A percentile compares a stretch with the other conserved stretches of the same genome.
phyloP scores from a whole-genome alignment of 2,888 invertebrate species.

The Tigriopus californicus region DNA sequence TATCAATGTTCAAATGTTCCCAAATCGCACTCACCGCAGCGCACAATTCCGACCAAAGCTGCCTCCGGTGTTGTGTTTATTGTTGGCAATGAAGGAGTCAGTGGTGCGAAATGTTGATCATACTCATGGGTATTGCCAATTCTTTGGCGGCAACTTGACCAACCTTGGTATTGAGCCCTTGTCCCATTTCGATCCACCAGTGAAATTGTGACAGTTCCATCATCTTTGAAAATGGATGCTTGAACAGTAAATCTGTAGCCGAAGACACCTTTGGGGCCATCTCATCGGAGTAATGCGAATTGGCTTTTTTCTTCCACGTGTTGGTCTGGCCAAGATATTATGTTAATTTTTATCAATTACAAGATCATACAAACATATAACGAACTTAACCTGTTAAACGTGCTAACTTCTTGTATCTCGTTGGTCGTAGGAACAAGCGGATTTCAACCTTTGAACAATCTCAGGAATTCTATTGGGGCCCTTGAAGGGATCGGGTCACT shows the following conservation, averaged over 20 bases:
- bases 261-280: conserved; percentile 34
- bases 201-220: conserved; percentile 42
- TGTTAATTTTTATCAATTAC: neutral
- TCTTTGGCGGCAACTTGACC: conserved; percentile 53
- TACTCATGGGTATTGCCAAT: conserved; percentile 46
- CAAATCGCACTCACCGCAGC: conserved; percentile 23
- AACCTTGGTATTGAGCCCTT: conserved; percentile 57
- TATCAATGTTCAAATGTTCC: too few species aligned
- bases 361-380: too few species aligned
- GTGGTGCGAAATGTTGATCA: conserved; percentile 44
- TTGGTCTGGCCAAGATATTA: conserved; percentile 35
- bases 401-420: conserved; percentile 22
- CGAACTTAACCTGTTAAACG: conserved; percentile 25
- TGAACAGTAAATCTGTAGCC: conserved; percentile 16
- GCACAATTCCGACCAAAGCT: conserved; percentile 49
- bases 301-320: conserved; percentile 56
- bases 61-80: neutral
- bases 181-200: conserved; percentile 39
- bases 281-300: conserved; percentile 43
- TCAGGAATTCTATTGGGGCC: conserved; percentile 20
- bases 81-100: conserved; percentile 37
- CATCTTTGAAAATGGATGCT: conserved; percentile 24
- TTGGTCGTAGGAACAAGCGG: conserved; percentile 22
- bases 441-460: conserved; percentile 23
- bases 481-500: neutral